phyloP scores from a whole-genome alignment of 2,113 vertebrate genomes.

The Progne subis region DNA sequence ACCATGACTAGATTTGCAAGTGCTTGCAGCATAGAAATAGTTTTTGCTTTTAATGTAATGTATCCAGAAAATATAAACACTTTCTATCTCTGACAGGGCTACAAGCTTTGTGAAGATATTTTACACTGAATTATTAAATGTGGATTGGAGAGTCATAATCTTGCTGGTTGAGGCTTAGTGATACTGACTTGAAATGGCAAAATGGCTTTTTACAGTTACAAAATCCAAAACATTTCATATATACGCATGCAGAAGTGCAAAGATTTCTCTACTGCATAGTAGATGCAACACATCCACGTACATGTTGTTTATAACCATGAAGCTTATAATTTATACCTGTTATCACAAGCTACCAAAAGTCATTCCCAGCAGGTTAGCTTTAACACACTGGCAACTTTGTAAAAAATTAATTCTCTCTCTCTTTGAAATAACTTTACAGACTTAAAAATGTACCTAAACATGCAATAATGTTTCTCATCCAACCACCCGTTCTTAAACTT shows the following conservation, averaged over 20 bases:
- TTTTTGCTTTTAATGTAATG: slow-evolving; percentile 1
- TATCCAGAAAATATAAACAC: slow-evolving; percentile 19
- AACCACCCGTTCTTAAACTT: background rate
- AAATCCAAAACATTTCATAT: slow-evolving; percentile 1
- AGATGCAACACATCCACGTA: background rate
- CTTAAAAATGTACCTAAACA: background rate
- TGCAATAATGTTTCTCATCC: background rate
- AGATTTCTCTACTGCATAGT: background rate
- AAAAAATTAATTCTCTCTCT: background rate
- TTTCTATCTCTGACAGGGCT: slow-evolving; percentile 1
- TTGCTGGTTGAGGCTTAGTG: slow-evolving; percentile 1
- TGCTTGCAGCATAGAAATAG: background rate
- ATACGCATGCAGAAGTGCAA: background rate
- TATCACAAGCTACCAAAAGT: background rate
- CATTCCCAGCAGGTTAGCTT: background rate
- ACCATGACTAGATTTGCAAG: background rate
- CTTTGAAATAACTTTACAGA: slow-evolving; percentile 6
- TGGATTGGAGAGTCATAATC: slow-evolving; percentile 25
- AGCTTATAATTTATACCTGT: slow-evolving; percentile 39
- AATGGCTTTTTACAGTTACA: background rate
- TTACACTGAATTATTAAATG: slow-evolving; percentile 54
- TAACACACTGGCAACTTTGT: background rate
- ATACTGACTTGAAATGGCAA: slow-evolving; percentile 12
- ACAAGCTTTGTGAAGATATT: background rate
- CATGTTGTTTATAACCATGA: background rate